Conservation (phyloP, 2,888 invertebrate genomes). For the Geotrupes spiniger region DNA sequence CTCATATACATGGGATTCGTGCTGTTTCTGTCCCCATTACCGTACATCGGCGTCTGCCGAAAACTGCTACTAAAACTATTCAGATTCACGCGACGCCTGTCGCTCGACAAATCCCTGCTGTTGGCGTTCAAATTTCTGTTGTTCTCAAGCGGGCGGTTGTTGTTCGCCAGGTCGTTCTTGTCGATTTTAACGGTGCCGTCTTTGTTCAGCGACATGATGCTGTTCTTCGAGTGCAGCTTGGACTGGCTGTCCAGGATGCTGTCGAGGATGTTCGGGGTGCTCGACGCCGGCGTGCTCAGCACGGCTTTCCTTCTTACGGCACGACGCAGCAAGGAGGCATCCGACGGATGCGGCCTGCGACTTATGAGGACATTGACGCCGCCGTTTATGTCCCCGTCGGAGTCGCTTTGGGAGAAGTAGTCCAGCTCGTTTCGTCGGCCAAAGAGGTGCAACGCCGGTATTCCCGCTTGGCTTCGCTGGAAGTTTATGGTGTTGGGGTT, state of each 20-base stretch:
- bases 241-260: constrained; percentile 70
- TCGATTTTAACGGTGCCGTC: constrained; percentile 63
- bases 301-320: constrained; percentile 52
- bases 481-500: constrained; percentile 24
- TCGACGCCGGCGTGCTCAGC: constrained; percentile 48
- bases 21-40: constrained; percentile 30
- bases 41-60: constrained; percentile 29
- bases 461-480: constrained; percentile 49
- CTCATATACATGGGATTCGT: constrained; percentile 1
- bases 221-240: constrained; percentile 64
- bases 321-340: constrained; percentile 40
- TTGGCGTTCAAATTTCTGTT: constrained; percentile 9
- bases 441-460: constrained; percentile 62
- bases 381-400: constrained; percentile 45
- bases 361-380: constrained; percentile 49
- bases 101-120: background rate
- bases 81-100: constrained; percentile 21
- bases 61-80: constrained; percentile 17
- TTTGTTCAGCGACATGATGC: constrained; percentile 57
- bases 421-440: constrained; percentile 68
- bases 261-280: constrained; percentile 61
- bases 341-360: constrained; percentile 51
- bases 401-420: constrained; percentile 60
- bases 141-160: background rate
- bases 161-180: constrained; percentile 28